phyloP scores from a whole-genome alignment of 2,113 vertebrate species.

The Ptilorrhoa leucosticta region DNA sequence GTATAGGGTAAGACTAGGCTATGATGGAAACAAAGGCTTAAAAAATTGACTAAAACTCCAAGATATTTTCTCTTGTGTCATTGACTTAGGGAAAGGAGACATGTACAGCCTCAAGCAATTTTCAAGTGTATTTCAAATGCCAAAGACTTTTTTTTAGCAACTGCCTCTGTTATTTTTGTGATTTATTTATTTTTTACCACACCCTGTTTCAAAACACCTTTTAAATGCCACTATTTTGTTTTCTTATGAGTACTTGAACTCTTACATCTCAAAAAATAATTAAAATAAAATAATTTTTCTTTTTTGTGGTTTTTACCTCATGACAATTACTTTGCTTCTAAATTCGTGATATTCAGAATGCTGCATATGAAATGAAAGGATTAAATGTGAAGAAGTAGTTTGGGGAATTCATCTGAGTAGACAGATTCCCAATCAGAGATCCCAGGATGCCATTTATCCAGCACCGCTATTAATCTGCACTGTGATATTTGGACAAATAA shows the following conservation, averaged over 20 bases:
- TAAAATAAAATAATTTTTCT: neutral
- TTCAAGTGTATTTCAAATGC: neutral
- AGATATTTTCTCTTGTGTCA: neutral
- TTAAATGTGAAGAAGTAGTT: neutral
- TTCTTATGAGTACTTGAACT: neutral
- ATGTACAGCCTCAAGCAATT: neutral
- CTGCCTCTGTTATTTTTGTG: neutral
- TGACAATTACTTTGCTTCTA: neutral
- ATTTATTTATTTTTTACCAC: neutral
- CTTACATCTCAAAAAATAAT: neutral
- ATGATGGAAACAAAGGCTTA: neutral
- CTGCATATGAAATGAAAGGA: neutral
- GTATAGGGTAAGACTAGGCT: neutral
- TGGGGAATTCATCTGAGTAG: neutral
- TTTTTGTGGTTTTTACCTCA: neutral
- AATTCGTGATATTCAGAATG: neutral
- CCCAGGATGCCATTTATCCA: neutral
- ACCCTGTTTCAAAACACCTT: neutral
- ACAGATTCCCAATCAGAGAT: neutral
- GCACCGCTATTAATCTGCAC: neutral
- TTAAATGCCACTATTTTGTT: neutral
- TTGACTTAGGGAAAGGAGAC: neutral
- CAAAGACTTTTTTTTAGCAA: neutral
- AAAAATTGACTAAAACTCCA: neutral
- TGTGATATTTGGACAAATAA: neutral